These are phyloP conservation scores for Atta cephalotes DNA, from an alignment of 1,140 invertebrate species.

Conservation along the genomic window DNA sequence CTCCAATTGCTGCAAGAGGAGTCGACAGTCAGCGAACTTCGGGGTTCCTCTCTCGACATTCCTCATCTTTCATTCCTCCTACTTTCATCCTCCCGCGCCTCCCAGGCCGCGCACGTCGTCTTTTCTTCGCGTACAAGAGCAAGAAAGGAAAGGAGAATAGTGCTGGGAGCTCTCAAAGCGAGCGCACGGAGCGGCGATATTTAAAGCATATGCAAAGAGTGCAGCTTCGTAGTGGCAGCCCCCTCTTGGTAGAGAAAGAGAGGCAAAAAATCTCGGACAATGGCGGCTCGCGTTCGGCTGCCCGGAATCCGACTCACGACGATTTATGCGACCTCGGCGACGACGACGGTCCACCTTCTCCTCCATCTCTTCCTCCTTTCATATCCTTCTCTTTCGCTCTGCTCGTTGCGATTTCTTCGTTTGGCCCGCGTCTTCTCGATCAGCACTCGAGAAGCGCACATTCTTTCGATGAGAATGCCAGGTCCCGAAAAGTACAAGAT, in stretches of 20 bases:
- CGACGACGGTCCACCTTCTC: slow-evolving; percentile 64
- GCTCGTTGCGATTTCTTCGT: slow-evolving; percentile 34
- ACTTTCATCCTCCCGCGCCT: slow-evolving; percentile 9
- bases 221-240: slow-evolving; percentile 66
- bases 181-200: slow-evolving; percentile 78
- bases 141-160: slow-evolving; percentile 38
- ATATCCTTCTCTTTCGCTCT: slow-evolving; percentile 57
- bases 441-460: slow-evolving; percentile 58
- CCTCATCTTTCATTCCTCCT: slow-evolving; percentile 59
- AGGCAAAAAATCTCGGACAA: slow-evolving; percentile 80
- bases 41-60: slow-evolving; percentile 51
- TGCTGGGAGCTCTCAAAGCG: slow-evolving; percentile 68
- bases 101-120: slow-evolving; percentile 17
- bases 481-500: slow-evolving; percentile 63
- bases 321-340: slow-evolving; percentile 82
- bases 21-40: slow-evolving; percentile 37
- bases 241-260: slow-evolving; percentile 55
- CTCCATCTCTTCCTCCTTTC: slow-evolving; percentile 49
- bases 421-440: slow-evolving; percentile 27
- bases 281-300: slow-evolving; percentile 82
- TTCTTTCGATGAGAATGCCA: slow-evolving; percentile 67
- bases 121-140: slow-evolving; percentile 52
- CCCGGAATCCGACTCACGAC: slow-evolving; percentile 83
- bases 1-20: slow-evolving; percentile 41
- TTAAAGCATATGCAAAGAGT: slow-evolving; percentile 84